Percentiles rank a stretch among this genome's conserved stretches.
Conservation (phyloP, 2,888 invertebrate genomes). For the Coremacera marginata region DNA sequence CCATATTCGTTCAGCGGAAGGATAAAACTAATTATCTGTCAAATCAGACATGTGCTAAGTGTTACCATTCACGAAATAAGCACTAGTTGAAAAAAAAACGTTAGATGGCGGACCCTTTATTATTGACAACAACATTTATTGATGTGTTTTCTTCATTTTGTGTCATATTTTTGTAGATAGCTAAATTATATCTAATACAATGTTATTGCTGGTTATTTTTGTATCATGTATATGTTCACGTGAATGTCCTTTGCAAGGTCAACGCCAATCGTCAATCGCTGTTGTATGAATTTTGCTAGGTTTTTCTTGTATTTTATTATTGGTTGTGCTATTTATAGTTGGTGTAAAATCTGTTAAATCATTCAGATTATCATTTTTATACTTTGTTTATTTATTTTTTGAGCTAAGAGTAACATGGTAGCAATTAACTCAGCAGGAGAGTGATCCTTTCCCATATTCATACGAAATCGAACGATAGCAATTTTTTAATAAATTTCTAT, state of each 20-base stretch:
- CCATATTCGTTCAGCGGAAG: no score
- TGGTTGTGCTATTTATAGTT: not conserved
- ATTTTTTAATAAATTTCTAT: no score
- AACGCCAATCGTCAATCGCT: conserved; percentile 31
- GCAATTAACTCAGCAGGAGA: no score
- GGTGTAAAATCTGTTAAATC: not conserved
- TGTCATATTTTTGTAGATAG: not conserved
- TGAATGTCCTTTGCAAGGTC: conserved; percentile 62
- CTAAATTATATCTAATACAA: no score
- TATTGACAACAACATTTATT: not conserved
- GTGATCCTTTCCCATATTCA: no score
- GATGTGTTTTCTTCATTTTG: not conserved
- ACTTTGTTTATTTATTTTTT: not conserved
- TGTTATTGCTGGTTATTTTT: not conserved
- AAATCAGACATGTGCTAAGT: no score
- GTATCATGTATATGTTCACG: not conserved
- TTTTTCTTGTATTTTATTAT: not conserved
- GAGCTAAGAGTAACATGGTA: not conserved
- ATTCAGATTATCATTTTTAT: not conserved
- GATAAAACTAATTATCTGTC: no score
- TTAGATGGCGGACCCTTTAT: no score
- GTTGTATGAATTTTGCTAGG: not conserved
- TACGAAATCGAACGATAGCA: no score
- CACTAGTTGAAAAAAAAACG: no score
- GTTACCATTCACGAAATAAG: no score